Evolutionary conservation across 1,140 invertebrate genomes (phyloP).

Genomic region (Brachionus angularis): DNA sequence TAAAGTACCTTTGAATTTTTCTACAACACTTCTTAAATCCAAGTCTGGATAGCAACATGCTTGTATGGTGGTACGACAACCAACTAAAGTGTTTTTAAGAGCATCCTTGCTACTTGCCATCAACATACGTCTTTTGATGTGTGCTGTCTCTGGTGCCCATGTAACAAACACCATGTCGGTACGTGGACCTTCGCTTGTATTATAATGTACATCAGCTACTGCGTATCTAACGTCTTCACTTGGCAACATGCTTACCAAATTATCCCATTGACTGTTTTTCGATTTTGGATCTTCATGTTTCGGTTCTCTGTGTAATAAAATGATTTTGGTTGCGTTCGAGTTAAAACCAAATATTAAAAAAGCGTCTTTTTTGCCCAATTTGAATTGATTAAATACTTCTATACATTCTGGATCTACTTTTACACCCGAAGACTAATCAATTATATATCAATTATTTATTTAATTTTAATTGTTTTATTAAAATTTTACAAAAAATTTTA

Average conservation of each 20-base stretch:
- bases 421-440: constrained; percentile 44
- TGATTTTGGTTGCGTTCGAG: constrained; percentile 13
- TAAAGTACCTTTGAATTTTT: constrained; percentile 44
- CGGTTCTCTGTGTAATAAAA: constrained; percentile 8
- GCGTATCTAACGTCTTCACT: constrained; percentile 43
- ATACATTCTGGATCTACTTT: constrained; percentile 43
- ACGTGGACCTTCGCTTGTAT: constrained; percentile 36
- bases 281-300: constrained; percentile 15
- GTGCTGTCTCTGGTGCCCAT: constrained; percentile 83
- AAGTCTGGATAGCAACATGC: constrained; percentile 58
- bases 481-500: not conserved
- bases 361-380: constrained; percentile 40
- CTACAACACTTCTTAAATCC: constrained; percentile 31
- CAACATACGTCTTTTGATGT: constrained; percentile 98
- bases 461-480: not conserved
- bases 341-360: constrained; percentile 44
- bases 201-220: constrained; percentile 42
- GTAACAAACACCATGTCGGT: constrained; percentile 41
- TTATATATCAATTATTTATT: not conserved
- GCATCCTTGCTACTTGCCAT: constrained; percentile 94
- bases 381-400: constrained; percentile 41
- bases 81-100: constrained; percentile 86
- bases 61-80: constrained; percentile 93
- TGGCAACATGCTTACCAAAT: constrained; percentile 41
- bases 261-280: constrained; percentile 33